Evolutionary conservation across 2,113 vertebrate species (phyloP), one percentile per base, ranked within the genome.

Genomic region (Hippocampus barbouri): DNA sequence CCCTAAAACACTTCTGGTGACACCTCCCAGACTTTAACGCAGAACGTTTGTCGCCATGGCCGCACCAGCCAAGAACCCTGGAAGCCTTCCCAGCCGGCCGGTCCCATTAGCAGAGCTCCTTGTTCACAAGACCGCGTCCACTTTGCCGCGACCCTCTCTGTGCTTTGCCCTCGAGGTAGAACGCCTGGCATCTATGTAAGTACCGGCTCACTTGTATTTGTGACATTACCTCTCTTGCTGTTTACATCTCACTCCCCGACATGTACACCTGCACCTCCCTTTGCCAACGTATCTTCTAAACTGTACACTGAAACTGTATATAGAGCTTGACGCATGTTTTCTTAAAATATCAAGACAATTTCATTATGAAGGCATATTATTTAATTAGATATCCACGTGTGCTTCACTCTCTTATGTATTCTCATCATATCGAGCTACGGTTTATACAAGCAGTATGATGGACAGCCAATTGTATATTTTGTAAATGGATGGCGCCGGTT

Each of bases 281-380:
- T 65, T 21, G 6, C 15, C 0, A 18, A 20, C 70, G 74, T 71
- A 73, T 81, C 83, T 53, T 38, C 70, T 45, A 69, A 77, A 80
- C 78, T 88, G 86, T 89, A 88, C 77, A 88, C 83, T 88, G 82
- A 82, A 86, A 83, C 81, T 91, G 88, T 91, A 89, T 79, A 92
- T 87, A 89, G 73, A 83, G 79, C 80, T 63, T 72, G 72, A 88
- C 62, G 92, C 92, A 93, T 92, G 92, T 89, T 91, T 91, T 90
- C 89, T 82, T 76, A 82, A 81, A 86, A 78, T 86, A 88, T 82
- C 74, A 89, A 38, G 78, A 90, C 83, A 83, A 83, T 86, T 89
- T 88, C 73, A 85, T 84, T 76, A 83, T 81, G 70, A 84, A 82
- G 66, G 85, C 57, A 78, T 83, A 80, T 79, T 74, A 85, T 83